phyloP scores from a whole-genome alignment of 2,888 invertebrate species.

The Stenotaenia linearis region DNA sequence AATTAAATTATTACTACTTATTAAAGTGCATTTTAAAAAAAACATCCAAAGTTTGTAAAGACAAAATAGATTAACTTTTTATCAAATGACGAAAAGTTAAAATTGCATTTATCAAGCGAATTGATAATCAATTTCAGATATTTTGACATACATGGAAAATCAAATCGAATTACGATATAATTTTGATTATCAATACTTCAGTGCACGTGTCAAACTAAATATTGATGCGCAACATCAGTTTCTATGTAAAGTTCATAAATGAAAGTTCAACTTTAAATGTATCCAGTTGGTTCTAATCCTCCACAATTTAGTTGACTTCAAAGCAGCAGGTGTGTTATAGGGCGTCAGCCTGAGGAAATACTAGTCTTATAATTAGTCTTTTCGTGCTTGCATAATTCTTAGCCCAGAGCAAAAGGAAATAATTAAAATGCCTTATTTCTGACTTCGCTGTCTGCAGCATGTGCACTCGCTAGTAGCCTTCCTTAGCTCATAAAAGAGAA shows the following conservation, averaged over 20 bases:
- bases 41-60: too few species aligned
- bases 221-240: neutral
- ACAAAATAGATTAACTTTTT: too few species aligned
- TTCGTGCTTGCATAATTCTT: slow-evolving; percentile 26
- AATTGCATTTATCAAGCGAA: neutral
- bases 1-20: neutral
- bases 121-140: neutral
- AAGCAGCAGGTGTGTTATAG: slow-evolving; percentile 26
- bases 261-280: neutral
- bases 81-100: neutral
- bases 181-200: neutral
- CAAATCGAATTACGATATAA: neutral
- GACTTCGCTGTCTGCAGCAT: slow-evolving; percentile 12
- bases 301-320: slow-evolving; percentile 5
- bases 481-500: neutral
- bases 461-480: slow-evolving; percentile 19
- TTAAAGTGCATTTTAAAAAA: too few species aligned
- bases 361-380: slow-evolving; percentile 26
- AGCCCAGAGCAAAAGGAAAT: slow-evolving; percentile 24
- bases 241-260: neutral
- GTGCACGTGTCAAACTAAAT: neutral
- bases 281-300: slow-evolving; percentile 20
- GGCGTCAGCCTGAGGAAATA: slow-evolving; percentile 17
- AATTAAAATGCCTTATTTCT: slow-evolving; percentile 18
- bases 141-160: neutral